Conservation (phyloP, 1,140 invertebrate species). For the Cherax destructor region DNA sequence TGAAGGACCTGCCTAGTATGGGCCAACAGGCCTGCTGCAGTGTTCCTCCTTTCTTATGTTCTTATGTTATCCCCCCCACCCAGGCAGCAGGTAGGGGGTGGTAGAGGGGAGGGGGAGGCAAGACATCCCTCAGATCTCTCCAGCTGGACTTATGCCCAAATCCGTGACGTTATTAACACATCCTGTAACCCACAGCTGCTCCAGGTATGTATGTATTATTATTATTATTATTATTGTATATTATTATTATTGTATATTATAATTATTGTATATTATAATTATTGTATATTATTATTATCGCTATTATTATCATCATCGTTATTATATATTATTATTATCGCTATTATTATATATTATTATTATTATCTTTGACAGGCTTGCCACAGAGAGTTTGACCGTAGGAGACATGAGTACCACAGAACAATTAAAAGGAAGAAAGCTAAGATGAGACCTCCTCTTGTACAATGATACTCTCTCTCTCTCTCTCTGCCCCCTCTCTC, state of each 20-base stretch:
- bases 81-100: too few species aligned
- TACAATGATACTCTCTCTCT: not conserved
- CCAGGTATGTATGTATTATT: not conserved
- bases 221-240: too few species aligned
- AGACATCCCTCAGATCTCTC: not conserved
- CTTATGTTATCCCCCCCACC: too few species aligned
- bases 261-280: too few species aligned
- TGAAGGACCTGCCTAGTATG: too few species aligned
- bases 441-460: not conserved
- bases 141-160: conserved; percentile 19
- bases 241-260: too few species aligned
- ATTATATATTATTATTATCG: too few species aligned
- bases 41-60: too few species aligned
- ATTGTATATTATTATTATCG: too few species aligned
- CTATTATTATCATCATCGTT: not conserved
- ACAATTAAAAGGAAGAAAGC: conserved; percentile 2
- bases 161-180: conserved; percentile 18
- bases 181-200: conserved; percentile 13
- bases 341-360: too few species aligned
- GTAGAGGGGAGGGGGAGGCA: not conserved
- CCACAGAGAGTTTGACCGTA: conserved; percentile 26
- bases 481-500: not conserved
- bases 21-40: too few species aligned
- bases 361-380: not conserved
- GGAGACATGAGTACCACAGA: conserved; percentile 24